These are phyloP conservation scores for Dicaeum eximium DNA, from an alignment of 2,113 vertebrate species.

Conservation along the genomic window DNA sequence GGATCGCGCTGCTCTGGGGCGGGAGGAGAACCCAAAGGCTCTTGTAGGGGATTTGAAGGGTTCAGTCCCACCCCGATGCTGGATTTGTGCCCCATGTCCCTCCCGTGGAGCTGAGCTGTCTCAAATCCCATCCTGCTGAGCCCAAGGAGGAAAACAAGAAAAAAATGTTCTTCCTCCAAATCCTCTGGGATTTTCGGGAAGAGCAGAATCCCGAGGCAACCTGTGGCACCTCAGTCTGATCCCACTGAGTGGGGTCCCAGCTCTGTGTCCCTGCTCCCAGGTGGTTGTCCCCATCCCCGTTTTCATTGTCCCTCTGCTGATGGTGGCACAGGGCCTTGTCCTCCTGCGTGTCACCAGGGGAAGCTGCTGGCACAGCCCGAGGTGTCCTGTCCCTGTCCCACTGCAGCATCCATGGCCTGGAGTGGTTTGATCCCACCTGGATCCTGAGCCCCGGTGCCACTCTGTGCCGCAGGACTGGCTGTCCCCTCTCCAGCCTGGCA, in stretches of 20 bases:
- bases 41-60: neutral
- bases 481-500: neutral
- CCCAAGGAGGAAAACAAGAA: neutral
- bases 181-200: neutral
- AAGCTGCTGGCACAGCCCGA: fast-evolving
- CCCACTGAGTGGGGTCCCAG: fast-evolving
- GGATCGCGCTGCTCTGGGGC: neutral
- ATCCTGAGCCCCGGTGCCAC: neutral
- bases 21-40: neutral
- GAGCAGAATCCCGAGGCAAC: fast-evolving
- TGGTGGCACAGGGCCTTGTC: fast-evolving
- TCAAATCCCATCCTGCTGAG: neutral
- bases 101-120: neutral
- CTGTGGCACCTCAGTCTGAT: neutral
- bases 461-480: neutral
- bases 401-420: neutral
- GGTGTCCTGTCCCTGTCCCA: neutral
- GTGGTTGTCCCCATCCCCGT: fast-evolving
- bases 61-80: fast-evolving
- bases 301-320: neutral
- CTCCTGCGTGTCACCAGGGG: neutral
- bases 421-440: neutral
- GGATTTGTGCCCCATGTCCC: fast-evolving
- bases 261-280: neutral
- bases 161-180: neutral